These are phyloP conservation scores for Marmota flaviventris DNA, from an alignment of 2,113 vertebrate species.

Conservation along the genomic window DNA sequence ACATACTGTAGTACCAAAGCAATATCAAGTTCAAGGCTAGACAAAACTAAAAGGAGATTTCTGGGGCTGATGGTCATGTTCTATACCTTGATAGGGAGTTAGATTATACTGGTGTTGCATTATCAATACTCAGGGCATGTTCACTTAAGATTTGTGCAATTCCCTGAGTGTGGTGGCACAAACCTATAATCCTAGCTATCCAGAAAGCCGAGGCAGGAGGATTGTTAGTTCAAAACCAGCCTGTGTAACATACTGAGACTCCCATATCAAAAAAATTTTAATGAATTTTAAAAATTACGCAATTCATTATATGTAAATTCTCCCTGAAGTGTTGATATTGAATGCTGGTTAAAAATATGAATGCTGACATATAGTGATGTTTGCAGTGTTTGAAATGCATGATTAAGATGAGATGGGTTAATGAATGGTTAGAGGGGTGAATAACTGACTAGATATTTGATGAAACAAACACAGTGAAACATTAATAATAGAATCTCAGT, in stretches of 20 bases:
- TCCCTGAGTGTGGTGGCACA: neutral
- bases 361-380: neutral
- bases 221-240: neutral
- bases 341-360: neutral
- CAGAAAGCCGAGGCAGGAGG: neutral
- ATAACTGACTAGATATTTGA: neutral
- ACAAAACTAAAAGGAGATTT: neutral
- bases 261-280: neutral
- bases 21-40: neutral
- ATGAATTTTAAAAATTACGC: neutral
- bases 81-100: neutral
- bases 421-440: neutral
- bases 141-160: constrained; percentile 19
- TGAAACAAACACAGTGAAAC: neutral
- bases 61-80: neutral
- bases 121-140: neutral
- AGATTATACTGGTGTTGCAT: neutral
- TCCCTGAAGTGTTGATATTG: neutral
- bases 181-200: neutral
- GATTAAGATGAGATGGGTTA: neutral
- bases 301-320: neutral
- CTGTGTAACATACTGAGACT: neutral
- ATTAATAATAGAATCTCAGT: neutral
- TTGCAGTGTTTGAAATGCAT: neutral
- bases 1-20: neutral